These are phyloP conservation scores for Sminthurides aquaticus DNA, from an alignment of 2,888 invertebrate genomes.

Conservation along the genomic window DNA sequence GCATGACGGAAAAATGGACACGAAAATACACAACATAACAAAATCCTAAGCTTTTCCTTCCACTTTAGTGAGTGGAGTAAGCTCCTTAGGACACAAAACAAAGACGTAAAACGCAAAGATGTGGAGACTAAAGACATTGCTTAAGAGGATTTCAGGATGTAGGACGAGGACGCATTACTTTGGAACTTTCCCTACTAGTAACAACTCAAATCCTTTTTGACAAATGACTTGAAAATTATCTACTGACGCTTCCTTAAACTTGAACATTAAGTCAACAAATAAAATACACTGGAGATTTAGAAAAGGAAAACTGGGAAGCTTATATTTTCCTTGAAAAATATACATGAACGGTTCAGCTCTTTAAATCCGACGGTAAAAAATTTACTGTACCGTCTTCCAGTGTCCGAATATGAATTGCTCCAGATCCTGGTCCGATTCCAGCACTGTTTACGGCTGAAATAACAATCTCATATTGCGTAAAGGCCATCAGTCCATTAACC, in stretches of 20 bases:
- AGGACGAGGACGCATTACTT: background rate
- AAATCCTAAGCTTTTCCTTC: background rate
- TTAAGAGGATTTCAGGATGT: too few relatives aligned
- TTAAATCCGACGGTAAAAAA: too few relatives aligned
- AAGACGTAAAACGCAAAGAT: too few relatives aligned
- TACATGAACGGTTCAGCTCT: too few relatives aligned
- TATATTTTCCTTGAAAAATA: too few relatives aligned
- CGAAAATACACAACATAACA: background rate
- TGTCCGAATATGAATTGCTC: slow-evolving; percentile 31
- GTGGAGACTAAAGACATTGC: too few relatives aligned
- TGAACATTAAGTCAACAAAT: background rate
- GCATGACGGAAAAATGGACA: background rate
- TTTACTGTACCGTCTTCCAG: slow-evolving; percentile 35
- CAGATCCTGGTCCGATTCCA: slow-evolving; percentile 34
- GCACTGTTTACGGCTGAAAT: slow-evolving; percentile 37
- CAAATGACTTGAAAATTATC: slow-evolving; percentile 7
- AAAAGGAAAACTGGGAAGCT: too few relatives aligned
- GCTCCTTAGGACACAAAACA: too few relatives aligned
- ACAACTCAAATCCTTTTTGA: slow-evolving; percentile 1
- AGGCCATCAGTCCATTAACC: slow-evolving; percentile 34
- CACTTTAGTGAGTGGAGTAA: too few relatives aligned
- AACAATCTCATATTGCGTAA: slow-evolving; percentile 38
- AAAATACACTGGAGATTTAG: background rate
- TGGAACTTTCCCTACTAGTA: background rate
- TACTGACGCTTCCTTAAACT: background rate